phyloP scores from a whole-genome alignment of 2,888 invertebrate species.

The Leucophenga maculata region DNA sequence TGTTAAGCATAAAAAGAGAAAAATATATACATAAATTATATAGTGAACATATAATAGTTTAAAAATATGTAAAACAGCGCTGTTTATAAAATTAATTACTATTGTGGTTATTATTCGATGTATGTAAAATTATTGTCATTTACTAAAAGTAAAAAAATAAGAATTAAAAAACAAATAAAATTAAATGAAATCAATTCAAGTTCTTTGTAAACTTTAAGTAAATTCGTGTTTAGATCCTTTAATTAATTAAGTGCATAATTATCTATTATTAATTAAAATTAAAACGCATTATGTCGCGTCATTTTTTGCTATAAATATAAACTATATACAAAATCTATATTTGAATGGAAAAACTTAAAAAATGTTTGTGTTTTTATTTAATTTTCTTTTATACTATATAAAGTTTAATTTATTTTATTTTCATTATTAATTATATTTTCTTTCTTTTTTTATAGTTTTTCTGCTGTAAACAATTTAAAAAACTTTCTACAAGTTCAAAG shows the following conservation, averaged over 20 bases:
- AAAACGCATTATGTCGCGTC: not conserved
- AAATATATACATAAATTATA: no score
- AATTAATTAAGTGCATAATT: not conserved
- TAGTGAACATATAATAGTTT: no score
- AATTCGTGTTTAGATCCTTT: not conserved
- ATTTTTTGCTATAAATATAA: constrained; percentile 4
- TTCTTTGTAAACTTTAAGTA: constrained; percentile 18
- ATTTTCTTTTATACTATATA: not conserved
- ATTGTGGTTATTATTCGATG: constrained; percentile 14
- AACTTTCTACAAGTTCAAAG: no score
- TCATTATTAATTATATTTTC: not conserved
- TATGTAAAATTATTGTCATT: constrained; percentile 38
- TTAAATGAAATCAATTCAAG: constrained; percentile 42
- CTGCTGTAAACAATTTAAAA: no score
- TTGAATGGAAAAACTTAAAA: not conserved
- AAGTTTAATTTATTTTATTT: not conserved
- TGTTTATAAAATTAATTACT: constrained; percentile 13
- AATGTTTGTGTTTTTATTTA: not conserved
- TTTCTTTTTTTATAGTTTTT: no score
- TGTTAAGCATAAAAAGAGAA: no score
- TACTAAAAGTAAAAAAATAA: constrained; percentile 55
- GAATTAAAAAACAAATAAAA: constrained; percentile 44
- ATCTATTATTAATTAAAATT: constrained; percentile 6
- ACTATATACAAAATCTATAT: not conserved
- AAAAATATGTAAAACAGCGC: constrained; percentile 5